Evolutionary conservation across 2,888 invertebrate genomes (phyloP), one percentile per base, ranked within the genome.

Genomic region (Cerastoderma edule): DNA sequence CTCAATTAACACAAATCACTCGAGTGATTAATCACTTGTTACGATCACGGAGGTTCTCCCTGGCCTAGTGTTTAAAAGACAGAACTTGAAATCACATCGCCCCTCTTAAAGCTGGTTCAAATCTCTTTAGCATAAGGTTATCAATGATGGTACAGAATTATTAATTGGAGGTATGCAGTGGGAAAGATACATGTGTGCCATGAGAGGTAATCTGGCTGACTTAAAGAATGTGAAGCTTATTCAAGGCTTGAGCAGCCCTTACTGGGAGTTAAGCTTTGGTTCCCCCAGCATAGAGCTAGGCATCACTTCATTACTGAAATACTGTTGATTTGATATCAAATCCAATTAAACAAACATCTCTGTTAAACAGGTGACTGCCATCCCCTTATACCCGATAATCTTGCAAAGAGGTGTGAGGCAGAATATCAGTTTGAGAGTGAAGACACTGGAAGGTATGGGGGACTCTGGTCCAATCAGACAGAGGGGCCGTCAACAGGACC

Each of bases 401-500:
- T 24, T 22, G 39, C 1, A 10, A 39, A 2, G 1, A 35, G 60
- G 16, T 88, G 87, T 65, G 65, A 65, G 0, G 77, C 70, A 4
- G 28, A 68, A 2, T 87, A 85, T 56, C 84, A 80, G 78, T 22
- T 78, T 0, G 78, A 77, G 8, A 57, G 74, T 53, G 84, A 85
- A 35, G 86, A 85, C 24, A 77, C 66, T 0, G 39, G 60, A 0
- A 22, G 71, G 33, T 87, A 83, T 50, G 78, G 82, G 30, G 44
- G 53, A 8, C 63, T 78, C 27, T 87, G 87, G 87, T 46, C 50
- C 10, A 66, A 33, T 16, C 16, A 22, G 27, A 0, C 57, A 28
- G 10, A 22, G 10, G 22, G 19, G 10, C 8, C 27, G n/a, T 50
- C 30, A 3, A 27, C 2, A 28, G 53, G n/a, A 64, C 75, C n/a